These are phyloP conservation scores for Polymixis lichenea DNA, from an alignment of 2,888 invertebrate species.

Conservation along the genomic window DNA sequence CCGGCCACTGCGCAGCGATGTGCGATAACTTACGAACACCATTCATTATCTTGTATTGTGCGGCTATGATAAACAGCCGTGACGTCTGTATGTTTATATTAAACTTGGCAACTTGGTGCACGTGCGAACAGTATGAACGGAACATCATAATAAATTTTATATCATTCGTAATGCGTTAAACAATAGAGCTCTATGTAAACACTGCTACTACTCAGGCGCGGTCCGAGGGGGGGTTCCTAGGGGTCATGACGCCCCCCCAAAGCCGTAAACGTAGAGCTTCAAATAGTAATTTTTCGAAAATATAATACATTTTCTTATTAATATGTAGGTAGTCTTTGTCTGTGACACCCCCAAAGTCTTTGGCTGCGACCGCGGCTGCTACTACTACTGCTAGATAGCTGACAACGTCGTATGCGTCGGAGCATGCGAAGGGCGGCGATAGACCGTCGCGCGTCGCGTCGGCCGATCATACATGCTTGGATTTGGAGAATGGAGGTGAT, in stretches of 20 bases:
- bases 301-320: no score
- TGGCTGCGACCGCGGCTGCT: no score
- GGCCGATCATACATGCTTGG: no score
- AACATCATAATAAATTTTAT: neutral
- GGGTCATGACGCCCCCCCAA: no score
- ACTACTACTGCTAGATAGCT: neutral
- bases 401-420: neutral
- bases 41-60: neutral
- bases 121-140: neutral
- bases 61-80: neutral
- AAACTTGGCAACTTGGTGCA: neutral
- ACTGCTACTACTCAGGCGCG: neutral
- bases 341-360: no score
- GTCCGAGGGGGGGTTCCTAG: no score
- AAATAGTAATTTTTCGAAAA: no score
- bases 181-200: neutral
- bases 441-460: neutral
- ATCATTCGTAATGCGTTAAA: neutral
- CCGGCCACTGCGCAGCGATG: neutral
- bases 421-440: neutral
- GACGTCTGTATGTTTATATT: neutral
- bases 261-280: no score
- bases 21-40: neutral
- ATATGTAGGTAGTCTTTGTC: no score
- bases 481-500: no score